Evolutionary conservation across 1,140 invertebrate genomes (phyloP).

Genomic region (Sesamia nonagrioides): DNA sequence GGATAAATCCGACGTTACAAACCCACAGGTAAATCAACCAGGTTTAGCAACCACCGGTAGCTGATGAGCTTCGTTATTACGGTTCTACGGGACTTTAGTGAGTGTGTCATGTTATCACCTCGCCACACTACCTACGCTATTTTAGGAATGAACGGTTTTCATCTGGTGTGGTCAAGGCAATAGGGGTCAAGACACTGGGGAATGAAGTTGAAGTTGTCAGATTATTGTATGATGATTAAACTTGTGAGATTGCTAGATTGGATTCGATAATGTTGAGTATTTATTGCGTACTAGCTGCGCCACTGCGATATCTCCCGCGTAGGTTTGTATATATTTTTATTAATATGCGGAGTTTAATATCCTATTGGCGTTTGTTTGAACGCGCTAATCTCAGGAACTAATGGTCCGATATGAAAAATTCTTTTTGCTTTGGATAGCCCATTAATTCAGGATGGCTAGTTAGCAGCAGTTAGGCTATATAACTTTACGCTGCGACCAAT

Average conservation of each 20-base stretch:
- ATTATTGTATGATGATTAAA: too few relatives aligned
- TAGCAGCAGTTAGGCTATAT: too few relatives aligned
- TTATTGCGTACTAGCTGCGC: background rate
- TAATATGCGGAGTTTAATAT: too few relatives aligned
- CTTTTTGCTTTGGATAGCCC: too few relatives aligned
- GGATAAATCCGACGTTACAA: constrained; percentile 22
- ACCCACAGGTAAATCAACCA: background rate
- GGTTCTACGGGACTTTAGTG: background rate
- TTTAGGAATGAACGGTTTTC: constrained; percentile 37
- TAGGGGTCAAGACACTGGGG: background rate
- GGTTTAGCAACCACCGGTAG: constrained; percentile 18
- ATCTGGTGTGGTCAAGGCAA: constrained; percentile 18
- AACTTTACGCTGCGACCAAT: too few relatives aligned
- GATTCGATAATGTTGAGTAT: background rate
- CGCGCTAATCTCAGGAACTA: too few relatives aligned
- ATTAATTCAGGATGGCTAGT: too few relatives aligned
- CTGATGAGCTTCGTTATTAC: constrained; percentile 28
- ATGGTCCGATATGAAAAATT: too few relatives aligned
- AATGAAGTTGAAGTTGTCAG: constrained; percentile 19
- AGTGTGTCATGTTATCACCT: constrained; percentile 16
- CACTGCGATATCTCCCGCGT: too few relatives aligned
- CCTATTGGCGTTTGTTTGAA: too few relatives aligned
- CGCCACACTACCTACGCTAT: constrained; percentile 10
- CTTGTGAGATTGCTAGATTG: background rate
- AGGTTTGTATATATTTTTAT: too few relatives aligned